These are phyloP conservation scores for Falco punctatus DNA, from an alignment of 2,113 vertebrate genomes.

Conservation along the genomic window DNA sequence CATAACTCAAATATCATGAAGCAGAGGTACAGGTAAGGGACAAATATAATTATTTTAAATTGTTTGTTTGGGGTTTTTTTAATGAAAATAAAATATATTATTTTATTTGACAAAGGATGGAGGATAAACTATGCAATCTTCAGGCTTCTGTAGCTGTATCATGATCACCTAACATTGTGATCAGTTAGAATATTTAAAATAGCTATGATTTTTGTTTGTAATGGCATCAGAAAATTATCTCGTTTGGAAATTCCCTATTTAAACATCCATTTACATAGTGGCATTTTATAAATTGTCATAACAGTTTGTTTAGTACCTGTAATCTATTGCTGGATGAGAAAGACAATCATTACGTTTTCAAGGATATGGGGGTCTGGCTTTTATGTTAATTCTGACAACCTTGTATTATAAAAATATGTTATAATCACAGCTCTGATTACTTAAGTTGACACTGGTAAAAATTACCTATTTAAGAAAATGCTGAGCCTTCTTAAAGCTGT, in stretches of 20 bases:
- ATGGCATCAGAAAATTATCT: not conserved
- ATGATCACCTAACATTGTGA: not conserved
- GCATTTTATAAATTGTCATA: not conserved
- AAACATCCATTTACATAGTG: not conserved
- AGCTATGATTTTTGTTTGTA: not conserved
- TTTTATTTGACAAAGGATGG: not conserved
- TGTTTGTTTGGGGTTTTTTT: not conserved
- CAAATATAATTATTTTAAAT: not conserved
- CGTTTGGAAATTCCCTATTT: not conserved
- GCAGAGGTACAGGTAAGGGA: not conserved
- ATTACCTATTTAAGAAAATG: not conserved
- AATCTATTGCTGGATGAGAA: not conserved
- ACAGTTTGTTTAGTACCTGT: not conserved
- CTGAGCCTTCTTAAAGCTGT: not conserved
- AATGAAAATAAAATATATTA: not conserved
- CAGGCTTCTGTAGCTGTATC: not conserved
- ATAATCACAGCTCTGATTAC: not conserved
- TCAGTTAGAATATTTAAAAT: not conserved
- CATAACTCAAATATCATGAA: not conserved
- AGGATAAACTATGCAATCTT: not conserved
- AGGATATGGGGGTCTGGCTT: not conserved
- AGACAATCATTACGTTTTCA: not conserved
- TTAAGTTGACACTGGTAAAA: not conserved
- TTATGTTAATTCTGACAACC: not conserved
- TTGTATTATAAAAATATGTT: not conserved